These are phyloP conservation scores for Chaetops frenatus DNA, from an alignment of 2,113 vertebrate species.

Conservation along the genomic window DNA sequence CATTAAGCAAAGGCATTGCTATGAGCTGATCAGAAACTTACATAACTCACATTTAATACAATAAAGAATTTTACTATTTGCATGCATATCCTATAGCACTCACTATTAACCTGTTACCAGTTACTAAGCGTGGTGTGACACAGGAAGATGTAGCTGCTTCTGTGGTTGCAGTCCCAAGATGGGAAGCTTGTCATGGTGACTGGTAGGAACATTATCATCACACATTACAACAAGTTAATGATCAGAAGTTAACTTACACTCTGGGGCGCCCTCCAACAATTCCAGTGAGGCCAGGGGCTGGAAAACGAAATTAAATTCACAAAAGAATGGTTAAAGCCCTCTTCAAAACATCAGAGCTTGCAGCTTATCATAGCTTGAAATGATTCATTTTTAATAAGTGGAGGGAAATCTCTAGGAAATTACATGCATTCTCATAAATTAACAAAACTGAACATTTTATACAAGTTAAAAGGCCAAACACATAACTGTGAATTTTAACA, in stretches of 20 bases:
- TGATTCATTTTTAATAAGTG: background rate
- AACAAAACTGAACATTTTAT: background rate
- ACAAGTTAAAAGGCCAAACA: background rate
- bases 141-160: background rate
- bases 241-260: conserved; percentile 71
- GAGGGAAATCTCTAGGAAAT: background rate
- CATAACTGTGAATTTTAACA: background rate
- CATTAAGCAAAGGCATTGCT: background rate
- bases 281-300: conserved; percentile 79
- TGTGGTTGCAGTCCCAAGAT: background rate
- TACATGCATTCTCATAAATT: background rate
- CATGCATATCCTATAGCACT: background rate
- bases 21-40: background rate
- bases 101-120: background rate
- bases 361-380: background rate
- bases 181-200: background rate
- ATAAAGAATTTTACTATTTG: background rate
- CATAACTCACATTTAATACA: background rate
- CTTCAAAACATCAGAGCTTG: background rate
- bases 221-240: background rate
- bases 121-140: background rate
- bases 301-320: conserved; percentile 13
- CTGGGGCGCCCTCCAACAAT: conserved; percentile 77
- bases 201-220: background rate
- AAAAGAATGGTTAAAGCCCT: background rate